Conservation (phyloP, 2,797 vertebrate species). For the Tadarida brasiliensis region DNA sequence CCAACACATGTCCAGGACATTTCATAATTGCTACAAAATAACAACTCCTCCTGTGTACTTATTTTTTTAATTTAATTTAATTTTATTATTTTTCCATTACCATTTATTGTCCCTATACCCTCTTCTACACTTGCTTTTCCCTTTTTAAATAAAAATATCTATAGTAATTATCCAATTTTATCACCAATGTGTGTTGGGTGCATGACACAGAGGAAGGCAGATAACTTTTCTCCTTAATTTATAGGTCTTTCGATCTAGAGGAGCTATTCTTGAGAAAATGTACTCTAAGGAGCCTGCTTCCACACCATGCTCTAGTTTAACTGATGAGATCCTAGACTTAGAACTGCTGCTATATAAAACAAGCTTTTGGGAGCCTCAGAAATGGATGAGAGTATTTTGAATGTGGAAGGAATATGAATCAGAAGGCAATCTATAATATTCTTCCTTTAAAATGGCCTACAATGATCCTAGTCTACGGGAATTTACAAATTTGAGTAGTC, state of each 20-base stretch:
- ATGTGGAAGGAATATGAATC: background rate
- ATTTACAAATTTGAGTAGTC: background rate
- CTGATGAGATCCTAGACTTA: background rate
- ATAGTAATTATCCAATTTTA: background rate
- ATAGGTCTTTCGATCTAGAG: background rate
- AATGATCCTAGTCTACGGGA: background rate
- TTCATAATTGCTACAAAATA: background rate
- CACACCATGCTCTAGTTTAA: background rate
- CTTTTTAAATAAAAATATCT: background rate
- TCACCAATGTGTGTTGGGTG: background rate
- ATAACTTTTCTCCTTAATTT: background rate
- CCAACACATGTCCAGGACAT: background rate
- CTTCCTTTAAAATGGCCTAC: background rate
- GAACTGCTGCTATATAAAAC: background rate
- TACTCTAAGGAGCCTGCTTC: background rate
- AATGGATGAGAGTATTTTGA: background rate
- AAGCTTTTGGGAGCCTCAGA: background rate
- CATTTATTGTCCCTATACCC: no score
- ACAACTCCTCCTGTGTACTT: background rate
- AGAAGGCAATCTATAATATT: background rate
- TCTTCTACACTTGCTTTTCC: background rate
- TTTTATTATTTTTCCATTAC: no score
- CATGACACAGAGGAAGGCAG: no score
- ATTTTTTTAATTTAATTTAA: no score
- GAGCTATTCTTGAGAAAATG: background rate